Conservation (phyloP, 2,797 vertebrate genomes). For the Muscicapa comitata region DNA sequence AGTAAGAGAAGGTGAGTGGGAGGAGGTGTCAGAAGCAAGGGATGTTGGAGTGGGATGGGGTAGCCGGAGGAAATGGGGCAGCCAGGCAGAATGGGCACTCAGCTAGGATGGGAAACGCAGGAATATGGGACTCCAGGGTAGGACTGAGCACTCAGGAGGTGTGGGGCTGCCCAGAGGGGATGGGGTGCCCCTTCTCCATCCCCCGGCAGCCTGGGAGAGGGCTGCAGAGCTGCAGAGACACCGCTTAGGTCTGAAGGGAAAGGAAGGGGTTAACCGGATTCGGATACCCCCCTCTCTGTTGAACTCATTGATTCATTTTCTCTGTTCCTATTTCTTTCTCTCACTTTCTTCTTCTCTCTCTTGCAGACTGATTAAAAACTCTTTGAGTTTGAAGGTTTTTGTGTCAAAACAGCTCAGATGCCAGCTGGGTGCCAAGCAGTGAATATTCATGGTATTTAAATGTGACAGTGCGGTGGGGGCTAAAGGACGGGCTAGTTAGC, state of each 20-base stretch:
- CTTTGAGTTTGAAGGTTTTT: conserved; percentile 70
- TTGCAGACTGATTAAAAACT: conserved; percentile 67
- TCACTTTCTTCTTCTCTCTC: conserved; percentile 62
- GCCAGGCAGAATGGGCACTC: background rate
- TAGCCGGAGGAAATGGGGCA: background rate
- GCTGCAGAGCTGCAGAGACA: background rate
- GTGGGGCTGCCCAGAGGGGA: background rate
- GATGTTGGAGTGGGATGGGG: background rate
- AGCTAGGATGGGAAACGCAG: background rate
- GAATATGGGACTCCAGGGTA: background rate
- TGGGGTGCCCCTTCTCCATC: background rate
- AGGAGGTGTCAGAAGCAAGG: background rate
- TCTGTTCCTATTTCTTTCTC: conserved; percentile 46
- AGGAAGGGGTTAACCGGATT: conserved; percentile 49
- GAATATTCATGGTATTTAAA: conserved; percentile 69
- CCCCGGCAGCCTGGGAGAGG: background rate
- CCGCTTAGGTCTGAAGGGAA: background rate
- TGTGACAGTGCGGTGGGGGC: conserved; percentile 21
- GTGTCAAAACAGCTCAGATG: conserved; percentile 67
- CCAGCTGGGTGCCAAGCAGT: conserved; percentile 65
- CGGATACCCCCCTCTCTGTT: background rate
- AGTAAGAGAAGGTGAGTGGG: background rate
- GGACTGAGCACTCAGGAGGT: background rate
- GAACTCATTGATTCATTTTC: conserved; percentile 65
- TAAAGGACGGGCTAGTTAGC: conserved; percentile 46